Conservation (phyloP, 2,113 vertebrate genomes). For the Leucoraja erinaceus region DNA sequence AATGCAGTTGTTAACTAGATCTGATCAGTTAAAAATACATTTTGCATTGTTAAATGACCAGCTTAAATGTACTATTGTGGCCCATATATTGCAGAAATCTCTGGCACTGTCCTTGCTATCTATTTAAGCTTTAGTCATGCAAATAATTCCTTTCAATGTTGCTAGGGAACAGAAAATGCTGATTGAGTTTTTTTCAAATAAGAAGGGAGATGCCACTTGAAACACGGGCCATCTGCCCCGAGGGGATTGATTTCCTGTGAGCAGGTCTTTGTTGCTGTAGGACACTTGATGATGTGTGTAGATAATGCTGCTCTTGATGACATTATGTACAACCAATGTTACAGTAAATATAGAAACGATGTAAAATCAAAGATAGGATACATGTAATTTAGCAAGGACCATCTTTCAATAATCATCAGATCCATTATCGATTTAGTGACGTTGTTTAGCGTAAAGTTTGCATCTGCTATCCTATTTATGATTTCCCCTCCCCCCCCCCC, state of each 20-base stretch:
- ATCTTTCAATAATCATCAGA: neutral
- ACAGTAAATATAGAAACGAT: neutral
- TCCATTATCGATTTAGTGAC: neutral
- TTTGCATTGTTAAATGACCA: constrained; percentile 7
- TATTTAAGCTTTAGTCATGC: neutral
- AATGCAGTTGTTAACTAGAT: neutral
- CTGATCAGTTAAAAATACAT: neutral
- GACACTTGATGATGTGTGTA: constrained; percentile 83
- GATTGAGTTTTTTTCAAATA: constrained; percentile 59
- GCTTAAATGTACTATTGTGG: neutral
- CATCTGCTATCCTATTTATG: neutral
- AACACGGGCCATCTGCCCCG: constrained; percentile 86
- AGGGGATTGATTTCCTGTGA: constrained; percentile 76
- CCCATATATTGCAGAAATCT: neutral
- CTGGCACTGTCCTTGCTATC: neutral
- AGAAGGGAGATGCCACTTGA: constrained; percentile 70
- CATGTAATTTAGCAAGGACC: neutral
- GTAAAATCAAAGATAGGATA: neutral
- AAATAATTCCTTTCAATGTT: constrained; percentile 50
- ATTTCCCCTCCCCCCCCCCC: constrained; percentile 42
- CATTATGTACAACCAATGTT: constrained; percentile 54
- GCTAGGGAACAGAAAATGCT: constrained; percentile 60
- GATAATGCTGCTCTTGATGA: constrained; percentile 68
- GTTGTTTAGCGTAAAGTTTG: neutral
- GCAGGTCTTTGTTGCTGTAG: constrained; percentile 75